These are phyloP conservation scores for Agrotis puta DNA, from an alignment of 2,888 invertebrate species.

Conservation along the genomic window DNA sequence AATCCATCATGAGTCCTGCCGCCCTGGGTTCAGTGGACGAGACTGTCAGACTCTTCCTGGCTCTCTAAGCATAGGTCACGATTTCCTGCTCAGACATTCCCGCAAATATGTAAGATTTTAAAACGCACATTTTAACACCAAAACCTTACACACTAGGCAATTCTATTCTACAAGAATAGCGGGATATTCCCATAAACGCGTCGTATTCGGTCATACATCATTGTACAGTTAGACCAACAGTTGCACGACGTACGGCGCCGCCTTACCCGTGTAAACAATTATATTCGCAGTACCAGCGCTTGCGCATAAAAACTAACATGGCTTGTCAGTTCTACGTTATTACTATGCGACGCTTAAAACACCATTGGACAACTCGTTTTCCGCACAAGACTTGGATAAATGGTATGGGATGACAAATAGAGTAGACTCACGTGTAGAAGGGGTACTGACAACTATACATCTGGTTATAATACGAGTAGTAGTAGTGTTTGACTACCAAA, in stretches of 20 bases:
- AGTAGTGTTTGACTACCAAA: too few relatives aligned
- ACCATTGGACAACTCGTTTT: constrained; percentile 51
- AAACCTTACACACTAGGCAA: constrained; percentile 17
- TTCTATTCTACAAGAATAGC: constrained; percentile 29
- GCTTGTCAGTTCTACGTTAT: constrained; percentile 45
- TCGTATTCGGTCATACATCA: constrained; percentile 46
- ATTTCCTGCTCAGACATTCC: too few relatives aligned
- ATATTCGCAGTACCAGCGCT: constrained; percentile 49
- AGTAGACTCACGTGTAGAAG: background rate
- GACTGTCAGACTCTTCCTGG: too few relatives aligned
- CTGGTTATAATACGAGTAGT: too few relatives aligned
- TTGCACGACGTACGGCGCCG: constrained; percentile 40
- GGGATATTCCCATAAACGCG: constrained; percentile 34
- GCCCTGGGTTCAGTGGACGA: too few relatives aligned
- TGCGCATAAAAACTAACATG: constrained; percentile 54
- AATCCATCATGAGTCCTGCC: too few relatives aligned
- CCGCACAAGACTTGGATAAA: constrained; percentile 21
- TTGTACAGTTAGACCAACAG: constrained; percentile 56
- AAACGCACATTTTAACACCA: background rate
- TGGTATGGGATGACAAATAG: constrained; percentile 21
- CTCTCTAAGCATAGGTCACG: too few relatives aligned
- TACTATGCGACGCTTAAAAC: constrained; percentile 51
- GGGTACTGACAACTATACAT: too few relatives aligned
- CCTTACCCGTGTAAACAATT: constrained; percentile 59
- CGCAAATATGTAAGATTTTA: background rate